Conservation (phyloP, 2,797 vertebrate species). For the Rhinella marina region DNA sequence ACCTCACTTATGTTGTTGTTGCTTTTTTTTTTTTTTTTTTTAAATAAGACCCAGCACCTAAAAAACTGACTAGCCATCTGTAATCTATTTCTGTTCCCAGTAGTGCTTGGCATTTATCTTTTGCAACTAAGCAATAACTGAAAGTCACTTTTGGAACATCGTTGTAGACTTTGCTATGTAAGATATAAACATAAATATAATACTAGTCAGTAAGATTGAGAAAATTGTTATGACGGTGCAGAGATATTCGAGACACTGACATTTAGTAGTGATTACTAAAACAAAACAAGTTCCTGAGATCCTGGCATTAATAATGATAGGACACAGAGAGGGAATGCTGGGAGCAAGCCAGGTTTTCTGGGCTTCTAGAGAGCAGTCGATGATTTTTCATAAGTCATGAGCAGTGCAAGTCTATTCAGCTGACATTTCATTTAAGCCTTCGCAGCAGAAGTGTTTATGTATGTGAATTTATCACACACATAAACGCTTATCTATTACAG, state of each 20-base stretch:
- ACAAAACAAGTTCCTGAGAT: not conserved
- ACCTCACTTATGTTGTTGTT: no score
- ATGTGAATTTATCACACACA: not conserved
- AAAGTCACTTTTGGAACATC: not conserved
- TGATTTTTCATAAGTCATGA: not conserved
- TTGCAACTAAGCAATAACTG: not conserved
- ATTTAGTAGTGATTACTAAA: not conserved
- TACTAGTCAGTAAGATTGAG: not conserved
- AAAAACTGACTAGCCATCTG: not conserved
- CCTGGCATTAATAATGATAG: not conserved
- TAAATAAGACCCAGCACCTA: not conserved
- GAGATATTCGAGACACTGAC: not conserved
- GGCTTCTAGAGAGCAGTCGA: not conserved
- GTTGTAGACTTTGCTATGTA: not conserved
- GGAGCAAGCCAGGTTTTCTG: not conserved
- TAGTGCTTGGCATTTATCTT: not conserved
- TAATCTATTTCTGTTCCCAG: not conserved
- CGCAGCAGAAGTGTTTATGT: conserved; percentile 1
- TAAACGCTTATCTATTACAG: not conserved
- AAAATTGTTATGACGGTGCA: not conserved
- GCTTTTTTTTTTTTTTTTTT: no score
- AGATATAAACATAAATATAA: not conserved
- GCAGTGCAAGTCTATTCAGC: not conserved
- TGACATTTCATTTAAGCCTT: conserved; percentile 9
- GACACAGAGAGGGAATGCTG: not conserved